Conservation (phyloP, 2,888 invertebrate genomes). For the Ferrisia virgata region DNA sequence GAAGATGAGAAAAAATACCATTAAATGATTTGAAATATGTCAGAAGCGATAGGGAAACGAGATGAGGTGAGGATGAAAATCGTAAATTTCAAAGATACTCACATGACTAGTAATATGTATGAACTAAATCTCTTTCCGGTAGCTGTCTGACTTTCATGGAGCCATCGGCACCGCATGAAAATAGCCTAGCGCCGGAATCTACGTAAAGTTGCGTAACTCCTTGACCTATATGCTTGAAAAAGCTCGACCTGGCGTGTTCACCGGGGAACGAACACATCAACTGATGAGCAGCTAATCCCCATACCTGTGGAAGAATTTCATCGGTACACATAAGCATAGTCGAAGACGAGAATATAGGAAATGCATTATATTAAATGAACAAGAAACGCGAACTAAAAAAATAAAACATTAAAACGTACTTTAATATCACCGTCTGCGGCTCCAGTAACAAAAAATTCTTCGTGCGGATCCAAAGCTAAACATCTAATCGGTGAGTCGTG, state of each 20-base stretch:
- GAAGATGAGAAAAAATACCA: not conserved
- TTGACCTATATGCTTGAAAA: slow-evolving; percentile 96
- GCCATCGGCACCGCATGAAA: slow-evolving; percentile 98
- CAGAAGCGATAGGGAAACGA: too few species aligned
- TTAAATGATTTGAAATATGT: too few species aligned
- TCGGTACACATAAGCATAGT: not conserved
- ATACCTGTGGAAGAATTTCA: slow-evolving; percentile 68
- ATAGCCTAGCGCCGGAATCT: slow-evolving; percentile 82
- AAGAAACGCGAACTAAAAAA: too few species aligned
- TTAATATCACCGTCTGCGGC: slow-evolving; percentile 90
- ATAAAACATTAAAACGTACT: slow-evolving; percentile 56
- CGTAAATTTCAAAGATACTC: not conserved
- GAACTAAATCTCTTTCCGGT: slow-evolving; percentile 70
- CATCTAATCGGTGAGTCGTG: slow-evolving; percentile 94
- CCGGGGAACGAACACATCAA: slow-evolving; percentile 83
- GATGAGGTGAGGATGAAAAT: too few species aligned
- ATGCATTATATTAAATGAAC: too few species aligned
- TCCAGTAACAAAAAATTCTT: slow-evolving; percentile 95
- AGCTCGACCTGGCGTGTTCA: slow-evolving; percentile 92
- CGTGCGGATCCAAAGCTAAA: slow-evolving; percentile 87
- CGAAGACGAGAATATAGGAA: not conserved
- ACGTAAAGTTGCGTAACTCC: slow-evolving; percentile 94
- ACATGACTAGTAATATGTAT: slow-evolving; percentile 52
- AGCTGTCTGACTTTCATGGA: slow-evolving; percentile 95
- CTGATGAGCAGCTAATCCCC: slow-evolving; percentile 82